Percentiles rank a stretch among this genome's conserved stretches.
These are phyloP conservation scores for Microplitis mediator DNA, from an alignment of 1,140 invertebrate species.

Conservation along the genomic window DNA sequence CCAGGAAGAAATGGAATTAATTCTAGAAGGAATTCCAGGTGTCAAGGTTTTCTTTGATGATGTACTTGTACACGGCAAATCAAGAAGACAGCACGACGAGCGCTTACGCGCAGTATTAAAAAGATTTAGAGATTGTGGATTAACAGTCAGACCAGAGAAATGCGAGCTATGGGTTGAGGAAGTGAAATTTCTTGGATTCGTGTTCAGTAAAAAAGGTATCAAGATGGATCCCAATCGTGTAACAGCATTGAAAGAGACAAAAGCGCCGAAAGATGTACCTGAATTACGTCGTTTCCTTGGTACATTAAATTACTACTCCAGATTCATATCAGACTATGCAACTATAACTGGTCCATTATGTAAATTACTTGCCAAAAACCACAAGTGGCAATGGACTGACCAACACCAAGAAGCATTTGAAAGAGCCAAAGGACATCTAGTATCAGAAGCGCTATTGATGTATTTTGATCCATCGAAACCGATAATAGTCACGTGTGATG, in stretches of 20 bases:
- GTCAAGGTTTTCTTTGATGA: constrained; percentile 11
- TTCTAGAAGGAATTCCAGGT: not conserved
- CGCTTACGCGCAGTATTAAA: not conserved
- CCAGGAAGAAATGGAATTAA: constrained; percentile 4
- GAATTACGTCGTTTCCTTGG: not conserved
- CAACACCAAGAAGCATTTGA: not conserved
- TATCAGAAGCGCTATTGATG: constrained; percentile 1
- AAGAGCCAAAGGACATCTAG: constrained; percentile 2
- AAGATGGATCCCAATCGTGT: not conserved
- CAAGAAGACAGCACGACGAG: not conserved
- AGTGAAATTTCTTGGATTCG: constrained; percentile 4
- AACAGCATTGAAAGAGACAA: not conserved
- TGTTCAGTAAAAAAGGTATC: not conserved
- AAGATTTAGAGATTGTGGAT: not conserved
- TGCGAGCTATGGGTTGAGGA: not conserved
- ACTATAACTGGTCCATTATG: not conserved
- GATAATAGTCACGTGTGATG: constrained; percentile 34
- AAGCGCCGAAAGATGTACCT: not conserved
- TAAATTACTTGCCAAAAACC: constrained; percentile 5
- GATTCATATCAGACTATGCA: constrained; percentile 8
- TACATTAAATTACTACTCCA: not conserved
- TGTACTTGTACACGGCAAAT: not conserved
- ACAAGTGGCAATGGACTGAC: not conserved
- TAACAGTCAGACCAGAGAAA: constrained; percentile 5
- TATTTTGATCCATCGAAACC: constrained; percentile 35